Conservation (phyloP, 2,113 vertebrate species). For the Spheniscus mendiculus region DNA sequence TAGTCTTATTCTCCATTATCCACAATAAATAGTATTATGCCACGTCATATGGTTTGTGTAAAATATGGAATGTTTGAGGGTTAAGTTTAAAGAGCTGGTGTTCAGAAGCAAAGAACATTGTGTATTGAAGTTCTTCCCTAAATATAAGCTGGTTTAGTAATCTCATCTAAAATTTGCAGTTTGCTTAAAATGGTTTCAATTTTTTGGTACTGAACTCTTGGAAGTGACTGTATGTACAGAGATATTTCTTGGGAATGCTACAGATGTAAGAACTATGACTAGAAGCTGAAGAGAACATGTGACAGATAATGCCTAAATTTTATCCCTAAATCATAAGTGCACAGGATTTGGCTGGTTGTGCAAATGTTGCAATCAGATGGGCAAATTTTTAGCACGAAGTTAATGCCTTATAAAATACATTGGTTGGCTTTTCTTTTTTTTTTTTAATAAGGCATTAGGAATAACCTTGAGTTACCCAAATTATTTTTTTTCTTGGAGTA, state of each 20-base stretch:
- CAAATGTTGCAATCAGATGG: neutral
- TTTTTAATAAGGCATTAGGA: neutral
- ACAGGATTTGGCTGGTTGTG: neutral
- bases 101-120: neutral
- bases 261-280: neutral
- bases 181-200: neutral
- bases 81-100: neutral
- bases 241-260: neutral
- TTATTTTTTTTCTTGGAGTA: neutral
- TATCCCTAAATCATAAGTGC: neutral
- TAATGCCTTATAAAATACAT: neutral
- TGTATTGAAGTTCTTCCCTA: neutral
- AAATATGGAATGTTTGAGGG: neutral
- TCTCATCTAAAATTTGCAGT: neutral
- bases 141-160: neutral
- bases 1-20: neutral
- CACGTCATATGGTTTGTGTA: neutral
- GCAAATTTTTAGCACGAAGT: neutral
- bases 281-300: neutral
- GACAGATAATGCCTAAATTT: neutral
- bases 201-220: neutral
- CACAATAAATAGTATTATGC: neutral
- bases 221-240: neutral
- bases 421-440: neutral
- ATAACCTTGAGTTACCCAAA: neutral